Evolutionary conservation across 2,888 invertebrate genomes (phyloP), one percentile per base, ranked within the genome.

Genomic region (Nezara viridula): DNA sequence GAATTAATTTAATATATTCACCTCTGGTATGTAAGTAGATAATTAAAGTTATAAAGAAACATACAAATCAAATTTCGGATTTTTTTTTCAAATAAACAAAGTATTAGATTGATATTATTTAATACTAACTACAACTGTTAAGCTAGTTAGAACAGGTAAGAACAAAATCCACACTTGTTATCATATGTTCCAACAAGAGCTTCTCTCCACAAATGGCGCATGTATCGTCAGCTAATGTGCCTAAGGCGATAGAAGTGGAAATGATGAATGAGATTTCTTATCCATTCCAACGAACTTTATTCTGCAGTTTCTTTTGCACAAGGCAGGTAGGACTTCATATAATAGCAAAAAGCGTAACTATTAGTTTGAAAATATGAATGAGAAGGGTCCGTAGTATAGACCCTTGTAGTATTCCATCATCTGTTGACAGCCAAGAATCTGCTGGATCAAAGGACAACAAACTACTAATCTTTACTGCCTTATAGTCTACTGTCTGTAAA

Each of bases 231-330:
- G 81, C 81, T 47, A n/a, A n/a, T 44, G 44, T 44, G 40, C 21
- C 77, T 10, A 77, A 4, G 40, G 21, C 10, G 81, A 81, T 40
- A 81, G 81, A 47, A 44, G 81, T 81, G 81, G 44, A 81, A 81
- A 81, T 81, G 81, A 81, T 81, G 44, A 81, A 81, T 81, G 81
- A 44, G 81, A 81, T 81, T 81, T 40, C 81, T 47, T 44, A 81
- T 81, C 12, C 81, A n/a, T 81, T 47, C n/a, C 44, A 21, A 81
- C n/a, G n/a, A n/a, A 44, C 44, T 81, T 81, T 47, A 81, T 44
- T 81, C 14, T 24, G 40, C 40, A 37, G 40, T 40, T 77, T 77
- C 40, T 44, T 77, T 40, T 77, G 37, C 77, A 37, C 24, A 24
- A 44, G 14, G n/a, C 44, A 81, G 81, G 44, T 81, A 44, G 24